Evolutionary conservation across 2,113 vertebrate species (phyloP).

Genomic region (Zapus hudsonius): DNA sequence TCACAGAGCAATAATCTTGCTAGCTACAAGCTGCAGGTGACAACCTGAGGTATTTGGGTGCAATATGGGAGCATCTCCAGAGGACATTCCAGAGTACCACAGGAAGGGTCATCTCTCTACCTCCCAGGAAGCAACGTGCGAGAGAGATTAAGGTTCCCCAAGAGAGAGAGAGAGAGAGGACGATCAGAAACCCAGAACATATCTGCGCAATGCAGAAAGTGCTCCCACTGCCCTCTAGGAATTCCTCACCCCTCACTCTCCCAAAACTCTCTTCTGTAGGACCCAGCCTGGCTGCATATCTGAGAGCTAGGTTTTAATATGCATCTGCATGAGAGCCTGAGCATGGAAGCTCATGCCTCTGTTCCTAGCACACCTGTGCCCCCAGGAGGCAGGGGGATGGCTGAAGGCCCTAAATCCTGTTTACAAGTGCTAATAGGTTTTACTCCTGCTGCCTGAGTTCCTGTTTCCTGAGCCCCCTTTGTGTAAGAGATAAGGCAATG

Average conservation of each 20-base stretch:
- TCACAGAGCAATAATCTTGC: background rate
- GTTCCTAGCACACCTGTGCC: too few relatives aligned
- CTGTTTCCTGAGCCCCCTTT: too few relatives aligned
- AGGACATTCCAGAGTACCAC: background rate
- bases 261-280: slow-evolving; percentile 20
- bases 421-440: too few relatives aligned
- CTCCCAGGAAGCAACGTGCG: background rate
- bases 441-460: too few relatives aligned
- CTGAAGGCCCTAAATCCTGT: too few relatives aligned
- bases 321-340: too few relatives aligned
- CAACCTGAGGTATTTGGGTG: background rate
- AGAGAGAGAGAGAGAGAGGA: background rate
- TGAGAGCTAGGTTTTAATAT: too few relatives aligned
- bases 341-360: too few relatives aligned
- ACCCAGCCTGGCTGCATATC: too few relatives aligned
- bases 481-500: too few relatives aligned
- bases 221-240: background rate
- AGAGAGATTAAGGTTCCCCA: background rate
- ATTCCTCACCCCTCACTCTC: background rate
- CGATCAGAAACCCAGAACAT: background rate
- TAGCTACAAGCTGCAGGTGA: background rate
- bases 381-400: too few relatives aligned
- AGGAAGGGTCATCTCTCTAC: background rate
- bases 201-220: background rate
- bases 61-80: background rate